Evolutionary conservation across 30 jellyfish, hydroid and myxozoan species (phyloP), one percentile per base, ranked within the genome.

Genomic region (Hydractinia echinata): DNA sequence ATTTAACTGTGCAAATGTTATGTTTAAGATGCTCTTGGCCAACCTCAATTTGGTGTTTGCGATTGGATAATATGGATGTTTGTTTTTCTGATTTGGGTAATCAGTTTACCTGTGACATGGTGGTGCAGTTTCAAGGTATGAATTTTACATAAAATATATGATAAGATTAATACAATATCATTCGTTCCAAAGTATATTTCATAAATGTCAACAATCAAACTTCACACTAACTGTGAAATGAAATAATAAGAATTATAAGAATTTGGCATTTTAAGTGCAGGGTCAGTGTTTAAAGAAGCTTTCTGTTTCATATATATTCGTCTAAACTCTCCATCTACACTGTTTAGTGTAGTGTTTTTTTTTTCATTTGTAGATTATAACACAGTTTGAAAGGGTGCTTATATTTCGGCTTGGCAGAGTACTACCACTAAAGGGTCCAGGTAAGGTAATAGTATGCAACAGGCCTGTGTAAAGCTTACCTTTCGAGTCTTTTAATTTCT

Each of bases 101-200:
- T 85, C 21, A 81, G 87, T 51, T 83, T 90, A 8, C 97, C 97
- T 30, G 86, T 82, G 39, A 85, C 97, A 14, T 90, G 95, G 95
- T 90, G 97, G 79, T 85, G 85, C 77, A 90, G 97, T 62, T 90
- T 90, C 79, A 90, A 90, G 95, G 97, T 81, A 74, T 8, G 67
- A 67, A 10, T 30, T 2, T 30, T 30, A 30, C 44, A 30, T 30
- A 30, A 30, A 30, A 30, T 30, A 2, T 30, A 30, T 30, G 44
- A 30, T 30, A 30, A 30, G 44, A 30, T 30, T 30, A 30, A 30
- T 30, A 30, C 44, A 30, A 30, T 2, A 30, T 30, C 44, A 30
- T 30, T 30, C 44, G 44, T 30, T 30, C 44, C 44, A 2, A 30
- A 30, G 44, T 30, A 30, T 0, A 30, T 30, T 30, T 0, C 44